These are phyloP conservation scores for Hyles lineata DNA, from an alignment of 2,888 invertebrate genomes.

Conservation along the genomic window DNA sequence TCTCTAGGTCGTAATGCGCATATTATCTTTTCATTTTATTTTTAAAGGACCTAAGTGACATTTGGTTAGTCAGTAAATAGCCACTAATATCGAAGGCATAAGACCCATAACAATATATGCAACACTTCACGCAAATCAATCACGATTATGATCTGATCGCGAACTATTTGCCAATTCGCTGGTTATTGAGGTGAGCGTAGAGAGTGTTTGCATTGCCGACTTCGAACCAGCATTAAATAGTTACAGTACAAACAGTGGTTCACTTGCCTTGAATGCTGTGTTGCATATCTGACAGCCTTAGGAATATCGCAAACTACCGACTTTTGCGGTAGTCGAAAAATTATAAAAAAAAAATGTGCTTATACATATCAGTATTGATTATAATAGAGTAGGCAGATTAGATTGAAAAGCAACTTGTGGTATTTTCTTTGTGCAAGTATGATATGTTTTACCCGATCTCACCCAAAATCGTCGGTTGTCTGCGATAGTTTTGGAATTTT, in stretches of 20 bases:
- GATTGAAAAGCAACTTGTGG: neutral
- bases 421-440: neutral
- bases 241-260: neutral
- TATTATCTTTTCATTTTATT: neutral
- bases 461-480: neutral
- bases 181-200: too few species aligned
- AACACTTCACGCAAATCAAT: too few species aligned
- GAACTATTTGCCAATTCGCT: too few species aligned
- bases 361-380: neutral
- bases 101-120: too few species aligned
- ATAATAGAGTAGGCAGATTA: neutral
- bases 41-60: neutral
- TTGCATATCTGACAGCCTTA: neutral
- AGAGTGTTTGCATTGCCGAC: too few species aligned
- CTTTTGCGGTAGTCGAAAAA: neutral
- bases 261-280: neutral
- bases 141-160: too few species aligned
- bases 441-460: neutral
- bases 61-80: neutral
- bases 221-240: too few species aligned
- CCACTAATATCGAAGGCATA: too few species aligned
- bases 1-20: neutral
- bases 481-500: neutral
- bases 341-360: neutral
- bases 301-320: constrained; percentile 4